Percentiles rank a stretch among this genome's conserved stretches.
These are phyloP conservation scores for Leuciscus waleckii DNA, from an alignment of 2,797 vertebrate species.

Conservation along the genomic window DNA sequence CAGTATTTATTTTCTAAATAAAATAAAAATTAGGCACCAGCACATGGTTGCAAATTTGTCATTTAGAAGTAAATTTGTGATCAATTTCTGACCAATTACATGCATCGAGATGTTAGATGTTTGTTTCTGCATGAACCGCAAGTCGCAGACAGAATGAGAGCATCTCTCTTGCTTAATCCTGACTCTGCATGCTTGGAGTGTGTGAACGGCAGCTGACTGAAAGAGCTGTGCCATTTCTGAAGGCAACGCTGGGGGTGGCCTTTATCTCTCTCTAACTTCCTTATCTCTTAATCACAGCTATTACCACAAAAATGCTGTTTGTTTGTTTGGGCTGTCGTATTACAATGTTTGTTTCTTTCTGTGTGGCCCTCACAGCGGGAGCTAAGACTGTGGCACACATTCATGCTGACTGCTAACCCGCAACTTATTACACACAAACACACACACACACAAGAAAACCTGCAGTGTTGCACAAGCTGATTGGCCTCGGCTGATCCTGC, in stretches of 20 bases:
- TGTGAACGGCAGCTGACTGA: slow-evolving; percentile 11
- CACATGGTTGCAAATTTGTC: background rate
- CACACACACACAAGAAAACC: slow-evolving; percentile 9
- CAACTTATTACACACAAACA: slow-evolving; percentile 20
- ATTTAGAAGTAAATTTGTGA: background rate
- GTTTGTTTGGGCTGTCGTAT: slow-evolving; percentile 68
- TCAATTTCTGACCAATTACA: background rate
- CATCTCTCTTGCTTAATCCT: slow-evolving; percentile 10
- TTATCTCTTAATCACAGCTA: slow-evolving; percentile 78
- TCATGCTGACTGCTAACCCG: slow-evolving; percentile 33
- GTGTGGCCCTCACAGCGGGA: slow-evolving; percentile 38
- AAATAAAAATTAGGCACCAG: background rate
- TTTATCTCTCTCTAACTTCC: slow-evolving; percentile 60
- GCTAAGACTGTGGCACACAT: slow-evolving; percentile 20
- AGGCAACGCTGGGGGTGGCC: slow-evolving; percentile 63
- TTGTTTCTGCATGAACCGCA: background rate
- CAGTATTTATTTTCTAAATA: background rate
- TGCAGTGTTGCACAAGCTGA: background rate
- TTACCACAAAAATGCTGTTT: slow-evolving; percentile 73
- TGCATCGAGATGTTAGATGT: background rate
- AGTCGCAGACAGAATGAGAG: background rate
- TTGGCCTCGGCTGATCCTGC: background rate
- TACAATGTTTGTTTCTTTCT: slow-evolving; percentile 71
- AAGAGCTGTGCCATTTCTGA: slow-evolving; percentile 55
- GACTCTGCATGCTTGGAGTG: slow-evolving; percentile 33